Percentiles rank a stretch among this genome's conserved stretches.
These are phyloP conservation scores for Drosophila tsacasi DNA, from an alignment of 1,140 invertebrate species.

Conservation along the genomic window DNA sequence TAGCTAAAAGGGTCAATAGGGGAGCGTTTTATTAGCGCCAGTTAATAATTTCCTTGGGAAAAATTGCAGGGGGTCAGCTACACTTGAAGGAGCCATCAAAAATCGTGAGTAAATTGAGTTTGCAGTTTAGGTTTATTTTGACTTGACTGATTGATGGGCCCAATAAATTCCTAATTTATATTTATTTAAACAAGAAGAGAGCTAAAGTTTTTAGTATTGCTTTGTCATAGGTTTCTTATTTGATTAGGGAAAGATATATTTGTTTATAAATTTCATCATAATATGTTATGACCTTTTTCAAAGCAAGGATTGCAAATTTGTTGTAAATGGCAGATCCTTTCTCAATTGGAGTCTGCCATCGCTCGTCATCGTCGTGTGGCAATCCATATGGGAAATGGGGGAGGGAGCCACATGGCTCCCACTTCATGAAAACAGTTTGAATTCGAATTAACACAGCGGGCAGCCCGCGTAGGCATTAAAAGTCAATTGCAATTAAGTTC, in stretches of 20 bases:
- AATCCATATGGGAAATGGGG: constrained; percentile 20
- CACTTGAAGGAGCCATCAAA: constrained; percentile 2
- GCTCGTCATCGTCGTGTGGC: constrained; percentile 46
- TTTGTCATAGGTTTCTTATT: too few relatives aligned
- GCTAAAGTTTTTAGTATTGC: too few relatives aligned
- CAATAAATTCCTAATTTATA: background rate
- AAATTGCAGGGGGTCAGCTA: constrained; percentile 1
- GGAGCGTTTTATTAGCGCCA: constrained; percentile 55
- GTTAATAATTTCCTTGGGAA: constrained; percentile 46
- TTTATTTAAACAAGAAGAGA: background rate
- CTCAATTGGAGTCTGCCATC: background rate
- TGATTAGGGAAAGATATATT: too few relatives aligned
- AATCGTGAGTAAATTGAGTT: constrained; percentile 2
- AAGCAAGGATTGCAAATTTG: too few relatives aligned
- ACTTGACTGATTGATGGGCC: constrained; percentile 6
- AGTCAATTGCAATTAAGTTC: constrained; percentile 82
- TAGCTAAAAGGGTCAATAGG: background rate
- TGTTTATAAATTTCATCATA: too few relatives aligned
- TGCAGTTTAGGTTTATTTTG: background rate
- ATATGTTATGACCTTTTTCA: too few relatives aligned
- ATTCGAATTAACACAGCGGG: constrained; percentile 79
- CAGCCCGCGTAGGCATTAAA: constrained; percentile 69
- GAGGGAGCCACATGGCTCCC: constrained; percentile 52
- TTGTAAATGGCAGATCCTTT: background rate
- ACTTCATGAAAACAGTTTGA: constrained; percentile 76